Evolutionary conservation across 2,888 invertebrate species (phyloP).

Genomic region (Pandemis corylana): DNA sequence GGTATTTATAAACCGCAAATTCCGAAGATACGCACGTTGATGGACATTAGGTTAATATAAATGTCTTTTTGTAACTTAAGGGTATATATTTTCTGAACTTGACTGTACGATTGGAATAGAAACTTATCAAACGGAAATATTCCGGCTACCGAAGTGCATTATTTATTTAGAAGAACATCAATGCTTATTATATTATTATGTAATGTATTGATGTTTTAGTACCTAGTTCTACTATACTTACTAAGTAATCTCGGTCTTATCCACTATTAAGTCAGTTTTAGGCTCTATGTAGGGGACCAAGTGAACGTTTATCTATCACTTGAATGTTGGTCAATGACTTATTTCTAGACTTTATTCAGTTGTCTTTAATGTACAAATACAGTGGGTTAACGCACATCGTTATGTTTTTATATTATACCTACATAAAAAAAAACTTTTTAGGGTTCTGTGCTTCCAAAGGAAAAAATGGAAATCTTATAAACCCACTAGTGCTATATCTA

Average conservation of each 20-base stretch:
- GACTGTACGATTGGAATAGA: conserved; percentile 14
- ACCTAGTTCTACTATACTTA: conserved; percentile 15
- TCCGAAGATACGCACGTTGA: no score
- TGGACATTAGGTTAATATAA: no score
- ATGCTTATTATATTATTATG: not conserved
- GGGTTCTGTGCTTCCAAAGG: no score
- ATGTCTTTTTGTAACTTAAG: no score
- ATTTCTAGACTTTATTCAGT: not conserved
- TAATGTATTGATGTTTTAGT: conserved; percentile 25
- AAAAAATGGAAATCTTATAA: no score
- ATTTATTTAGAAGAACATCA: conserved; percentile 26
- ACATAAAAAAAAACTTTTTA: no score
- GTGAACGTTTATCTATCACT: not conserved
- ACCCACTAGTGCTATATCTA: no score
- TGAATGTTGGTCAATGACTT: not conserved
- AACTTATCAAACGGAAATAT: not conserved
- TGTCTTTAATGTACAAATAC: conserved; percentile 10
- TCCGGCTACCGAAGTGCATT: conserved; percentile 37
- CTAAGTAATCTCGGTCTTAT: not conserved
- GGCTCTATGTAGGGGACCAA: not conserved
- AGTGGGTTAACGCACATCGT: not conserved
- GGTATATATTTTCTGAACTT: no score
- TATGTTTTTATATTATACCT: no score
- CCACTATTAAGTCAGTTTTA: conserved; percentile 7
- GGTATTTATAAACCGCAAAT: no score